Percentiles rank a stretch among this genome's conserved stretches.
Evolutionary conservation across 2,888 invertebrate species (phyloP).

Genomic region (Eulithis testata): DNA sequence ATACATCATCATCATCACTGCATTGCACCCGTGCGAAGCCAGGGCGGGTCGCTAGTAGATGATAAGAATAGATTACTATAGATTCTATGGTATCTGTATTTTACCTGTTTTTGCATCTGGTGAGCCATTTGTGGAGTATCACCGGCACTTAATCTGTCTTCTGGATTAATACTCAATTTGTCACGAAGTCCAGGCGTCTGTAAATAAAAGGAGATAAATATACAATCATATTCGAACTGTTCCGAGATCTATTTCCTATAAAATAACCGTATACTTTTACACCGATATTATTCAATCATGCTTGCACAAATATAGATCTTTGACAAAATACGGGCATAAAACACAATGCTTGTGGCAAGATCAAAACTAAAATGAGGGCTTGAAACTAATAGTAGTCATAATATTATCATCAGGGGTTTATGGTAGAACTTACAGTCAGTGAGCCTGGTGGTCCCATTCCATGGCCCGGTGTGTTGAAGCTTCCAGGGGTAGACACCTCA

Average conservation of each 20-base stretch:
- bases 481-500: constrained; percentile 85
- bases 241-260: background rate
- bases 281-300: too few species aligned
- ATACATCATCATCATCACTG: too few species aligned
- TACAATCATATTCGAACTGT: background rate
- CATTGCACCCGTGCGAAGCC: too few species aligned
- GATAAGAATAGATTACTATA: too few species aligned
- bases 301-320: too few species aligned
- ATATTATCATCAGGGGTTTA: too few species aligned
- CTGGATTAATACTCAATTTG: constrained; percentile 97
- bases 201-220: background rate
- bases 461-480: constrained; percentile 85
- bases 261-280: too few species aligned
- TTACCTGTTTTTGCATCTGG: constrained; percentile 88
- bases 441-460: constrained; percentile 52
- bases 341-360: too few species aligned
- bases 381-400: too few species aligned
- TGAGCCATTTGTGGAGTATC: constrained; percentile 88
- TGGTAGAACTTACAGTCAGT: constrained; percentile 55
- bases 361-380: too few species aligned
- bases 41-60: too few species aligned
- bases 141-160: constrained; percentile 89
- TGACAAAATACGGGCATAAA: too few species aligned
- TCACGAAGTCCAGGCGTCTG: constrained; percentile 93
- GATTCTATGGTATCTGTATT: background rate